Base-by-base conservation (phyloP, 1,140 invertebrate genomes). In the Harpegnathos saltator region DNA sequence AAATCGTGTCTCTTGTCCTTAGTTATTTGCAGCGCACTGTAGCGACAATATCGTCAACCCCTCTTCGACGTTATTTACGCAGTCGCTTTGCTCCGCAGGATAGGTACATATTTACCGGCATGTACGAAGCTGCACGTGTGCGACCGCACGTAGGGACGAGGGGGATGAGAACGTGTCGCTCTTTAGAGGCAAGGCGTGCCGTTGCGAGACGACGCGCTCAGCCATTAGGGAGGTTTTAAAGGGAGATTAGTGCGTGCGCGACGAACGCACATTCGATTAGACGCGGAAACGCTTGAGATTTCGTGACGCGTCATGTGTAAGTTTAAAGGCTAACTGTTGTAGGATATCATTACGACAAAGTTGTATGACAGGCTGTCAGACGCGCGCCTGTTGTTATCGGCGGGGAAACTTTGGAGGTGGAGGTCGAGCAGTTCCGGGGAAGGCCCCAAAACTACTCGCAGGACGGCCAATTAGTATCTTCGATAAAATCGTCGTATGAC, bases 1-100 rank as follows among this genome's bases (percentile, higher is more conserved):
- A 80, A 80, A 80, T 80, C 75, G 29, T 69, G 52, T 80, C 75
- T 38, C 52, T 71, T 80, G 65, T 69, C 38, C 52, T 80, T 71
- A 69, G 65, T 58, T 80, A 71, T 80, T 80, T 80, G 58, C 75
- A 54, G 50, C 74, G 68, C 74, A 68, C 29, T 17, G 17, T 24
- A 68, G 61, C 52, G 52, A 56, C 62, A 77, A 77, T 77, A 77
- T 77, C 74, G 74, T 66, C 62, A 29, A 9, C 17, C 33, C 62
- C 52, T 78, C 63, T 78, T 78, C 65, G 29, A 38, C 29, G 75
- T 71, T 80, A 80, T 80, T 80, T 80, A 58, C 65, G 75, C 54
- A 33, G 3, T 26, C 14, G 52, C 48, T 54, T 48, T 80, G 65
- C 52, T 71, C 50, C 75, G 22, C 33, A 52, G 50, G 63, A 71